Evolutionary conservation across 2,888 invertebrate genomes (phyloP).

Genomic region (Margaritifera margaritifera): DNA sequence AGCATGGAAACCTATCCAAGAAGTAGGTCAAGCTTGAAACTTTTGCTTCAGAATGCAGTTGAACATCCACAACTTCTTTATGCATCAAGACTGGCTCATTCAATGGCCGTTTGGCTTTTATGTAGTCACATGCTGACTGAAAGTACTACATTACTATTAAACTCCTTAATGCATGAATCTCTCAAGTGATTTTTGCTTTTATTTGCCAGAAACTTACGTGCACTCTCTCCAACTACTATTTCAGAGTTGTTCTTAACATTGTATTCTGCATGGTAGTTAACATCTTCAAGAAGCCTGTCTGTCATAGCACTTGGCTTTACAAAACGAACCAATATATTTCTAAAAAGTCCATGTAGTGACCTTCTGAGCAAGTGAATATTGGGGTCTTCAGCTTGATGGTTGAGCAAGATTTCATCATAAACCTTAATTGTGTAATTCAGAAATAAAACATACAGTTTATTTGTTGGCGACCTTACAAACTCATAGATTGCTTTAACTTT

Average conservation of each 20-base stretch:
- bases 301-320: constrained; percentile 18
- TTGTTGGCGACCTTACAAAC: constrained; percentile 29
- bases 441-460: constrained; percentile 27
- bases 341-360: constrained; percentile 6
- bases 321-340: constrained; percentile 15
- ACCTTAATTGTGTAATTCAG: constrained; percentile 21
- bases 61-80: constrained; percentile 30
- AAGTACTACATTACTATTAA: constrained; percentile 22
- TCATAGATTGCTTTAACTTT: constrained; percentile 13
- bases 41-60: constrained; percentile 8
- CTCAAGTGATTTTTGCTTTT: constrained; percentile 22
- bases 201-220: constrained; percentile 14
- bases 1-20: constrained; percentile 21
- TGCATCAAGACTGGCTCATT: constrained; percentile 26
- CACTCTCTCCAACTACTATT: constrained; percentile 22
- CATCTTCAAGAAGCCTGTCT: constrained; percentile 7
- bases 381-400: constrained; percentile 28
- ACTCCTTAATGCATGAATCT: constrained; percentile 24
- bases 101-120: constrained; percentile 28
- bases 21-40: constrained; percentile 17
- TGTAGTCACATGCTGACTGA: constrained; percentile 21
- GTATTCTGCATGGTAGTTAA: constrained; percentile 3
- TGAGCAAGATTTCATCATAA: constrained; percentile 23
- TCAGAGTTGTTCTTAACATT: constrained; percentile 13
- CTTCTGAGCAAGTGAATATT: constrained; percentile 22